phyloP scores from a whole-genome alignment of 2,797 vertebrate genomes.

The Rhinichthys osculus region DNA sequence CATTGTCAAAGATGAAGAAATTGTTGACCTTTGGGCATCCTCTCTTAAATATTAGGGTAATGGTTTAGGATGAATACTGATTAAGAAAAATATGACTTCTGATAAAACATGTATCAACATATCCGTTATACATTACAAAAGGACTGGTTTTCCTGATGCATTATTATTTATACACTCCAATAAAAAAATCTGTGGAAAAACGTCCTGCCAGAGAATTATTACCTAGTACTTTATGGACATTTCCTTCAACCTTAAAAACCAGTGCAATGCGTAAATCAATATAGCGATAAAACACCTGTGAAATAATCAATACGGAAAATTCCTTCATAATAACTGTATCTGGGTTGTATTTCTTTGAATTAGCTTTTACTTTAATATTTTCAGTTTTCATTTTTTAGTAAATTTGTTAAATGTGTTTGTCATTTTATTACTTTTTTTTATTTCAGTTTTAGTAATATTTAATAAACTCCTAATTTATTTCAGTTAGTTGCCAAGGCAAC shows the following conservation, averaged over 20 bases:
- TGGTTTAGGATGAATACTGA: neutral
- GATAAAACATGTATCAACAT: neutral
- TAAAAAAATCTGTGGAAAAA: neutral
- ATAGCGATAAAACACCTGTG: neutral
- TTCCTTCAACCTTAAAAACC: neutral
- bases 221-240: neutral
- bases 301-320: neutral
- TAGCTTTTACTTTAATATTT: neutral
- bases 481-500: neutral
- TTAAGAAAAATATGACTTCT: neutral
- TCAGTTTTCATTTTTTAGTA: neutral
- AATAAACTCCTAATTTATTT: no score
- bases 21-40: neutral
- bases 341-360: neutral
- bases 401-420: neutral
- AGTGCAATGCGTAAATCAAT: neutral
- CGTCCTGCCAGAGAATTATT: neutral
- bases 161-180: neutral
- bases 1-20: neutral
- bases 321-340: neutral
- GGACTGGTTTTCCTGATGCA: neutral
- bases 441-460: neutral
- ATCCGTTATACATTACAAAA: neutral
- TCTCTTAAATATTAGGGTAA: neutral
- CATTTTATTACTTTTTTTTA: neutral